A percentile compares a stretch with the other conserved stretches of the same genome.
These are phyloP conservation scores for Carduelis carduelis DNA, from an alignment of 2,797 vertebrate species.

Conservation along the genomic window DNA sequence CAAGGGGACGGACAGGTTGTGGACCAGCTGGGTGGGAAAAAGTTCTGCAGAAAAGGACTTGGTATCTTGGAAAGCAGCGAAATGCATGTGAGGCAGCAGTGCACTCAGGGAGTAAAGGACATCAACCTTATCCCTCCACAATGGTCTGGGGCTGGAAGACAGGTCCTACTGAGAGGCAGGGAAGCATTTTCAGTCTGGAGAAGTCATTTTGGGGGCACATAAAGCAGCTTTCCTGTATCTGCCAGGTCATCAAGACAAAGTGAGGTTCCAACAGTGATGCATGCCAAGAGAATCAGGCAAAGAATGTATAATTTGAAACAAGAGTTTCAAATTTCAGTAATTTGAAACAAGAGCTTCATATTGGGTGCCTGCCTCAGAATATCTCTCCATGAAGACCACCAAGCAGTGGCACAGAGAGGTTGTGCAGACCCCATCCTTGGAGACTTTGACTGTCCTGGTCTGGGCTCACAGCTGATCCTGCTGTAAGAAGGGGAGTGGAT, in stretches of 20 bases:
- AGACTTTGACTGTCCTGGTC: background rate
- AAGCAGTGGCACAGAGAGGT: background rate
- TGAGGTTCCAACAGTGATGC: background rate
- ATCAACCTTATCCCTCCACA: rapidly evolving
- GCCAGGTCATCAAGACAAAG: background rate
- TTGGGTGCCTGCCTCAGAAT: background rate
- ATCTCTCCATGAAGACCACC: background rate
- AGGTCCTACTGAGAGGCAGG: background rate
- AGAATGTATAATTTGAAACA: background rate
- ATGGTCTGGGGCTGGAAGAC: background rate
- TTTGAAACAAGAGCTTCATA: background rate
- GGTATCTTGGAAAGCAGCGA: background rate
- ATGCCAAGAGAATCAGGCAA: background rate
- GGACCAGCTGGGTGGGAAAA: background rate
- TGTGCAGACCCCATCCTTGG: background rate
- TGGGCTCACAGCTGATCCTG: background rate
- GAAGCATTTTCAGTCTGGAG: background rate
- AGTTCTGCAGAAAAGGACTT: background rate
- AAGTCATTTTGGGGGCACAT: background rate
- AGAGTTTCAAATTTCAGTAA: background rate
- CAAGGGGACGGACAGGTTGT: background rate
- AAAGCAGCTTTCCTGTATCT: background rate
- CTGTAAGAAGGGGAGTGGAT: background rate
- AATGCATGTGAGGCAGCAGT: background rate
- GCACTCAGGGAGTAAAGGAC: background rate